Evolutionary conservation across 1,140 invertebrate species (phyloP), one percentile per base, ranked within the genome.

Genomic region (Globodera ellingtonae): DNA sequence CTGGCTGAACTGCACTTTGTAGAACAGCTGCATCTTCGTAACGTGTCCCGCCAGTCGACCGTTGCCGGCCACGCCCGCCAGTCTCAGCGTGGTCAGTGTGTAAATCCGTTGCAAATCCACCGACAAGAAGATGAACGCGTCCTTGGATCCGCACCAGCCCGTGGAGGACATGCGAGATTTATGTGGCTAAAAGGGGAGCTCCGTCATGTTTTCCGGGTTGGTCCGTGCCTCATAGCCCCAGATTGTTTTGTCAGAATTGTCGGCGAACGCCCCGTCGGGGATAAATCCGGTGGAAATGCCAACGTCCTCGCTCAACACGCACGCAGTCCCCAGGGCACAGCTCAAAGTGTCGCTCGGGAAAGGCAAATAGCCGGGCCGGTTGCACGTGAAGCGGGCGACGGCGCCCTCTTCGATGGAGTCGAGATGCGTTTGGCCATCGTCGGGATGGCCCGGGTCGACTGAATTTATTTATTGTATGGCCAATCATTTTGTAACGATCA

Each of bases 1-100:
- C 89, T 97, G 95, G 84, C 91, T 93, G 90, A 96, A 95, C 6
- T 94, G 92, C 90, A 95, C 94, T 90, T 98, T 98, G 89, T 98
- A 98, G 92, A 98, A 98, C 90, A 98, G 95, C 79, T 96, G 92
- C 77, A 98, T 95, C 92, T 97, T 95, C 0, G 95, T 97, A 8
- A 89, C 85, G 76, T 89, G 89, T 46, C 88, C 88, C 35, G 81
- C 80, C n/a, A 90, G 72, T 76, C 81, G 75, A 0, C 87, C 89
- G 65, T 71, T 82, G 18, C 86, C 88, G 47, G 83, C 89, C 35
- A 89, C 88, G 48, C 88, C 87, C 44, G 87, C 83, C 50, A 89
- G 66, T 18, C 88, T 71, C 21, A 87, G 65, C 78, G 91, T 91
- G 83, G 96, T 97, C 0, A 98, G 94, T 84, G 95, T 92, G 87